Evolutionary conservation across 2,888 invertebrate species (phyloP).

Genomic region (Hypsopygia costalis): DNA sequence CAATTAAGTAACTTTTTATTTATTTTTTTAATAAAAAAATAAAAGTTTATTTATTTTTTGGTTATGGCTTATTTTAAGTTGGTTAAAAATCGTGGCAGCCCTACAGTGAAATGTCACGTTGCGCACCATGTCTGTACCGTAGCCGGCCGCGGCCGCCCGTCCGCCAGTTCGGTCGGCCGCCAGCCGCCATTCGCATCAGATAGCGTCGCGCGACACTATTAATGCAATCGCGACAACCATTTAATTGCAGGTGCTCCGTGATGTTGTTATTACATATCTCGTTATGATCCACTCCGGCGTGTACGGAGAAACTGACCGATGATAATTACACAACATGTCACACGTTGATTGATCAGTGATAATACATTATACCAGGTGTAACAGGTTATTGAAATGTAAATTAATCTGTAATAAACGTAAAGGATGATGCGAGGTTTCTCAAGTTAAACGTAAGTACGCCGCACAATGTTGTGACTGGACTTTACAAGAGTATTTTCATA

Average conservation of each 20-base stretch:
- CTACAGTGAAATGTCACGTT: neutral
- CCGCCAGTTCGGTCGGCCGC: conserved; percentile 13
- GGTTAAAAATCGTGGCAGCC: too few species aligned
- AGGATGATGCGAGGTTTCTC: conserved; percentile 27
- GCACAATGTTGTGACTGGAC: too few species aligned
- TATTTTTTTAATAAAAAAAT: too few species aligned
- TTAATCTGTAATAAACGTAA: conserved; percentile 41
- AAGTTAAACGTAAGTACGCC: too few species aligned
- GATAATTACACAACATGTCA: conserved; percentile 64
- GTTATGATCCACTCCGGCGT: conserved; percentile 16
- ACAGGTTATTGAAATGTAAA: conserved; percentile 47
- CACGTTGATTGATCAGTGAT: conserved; percentile 61
- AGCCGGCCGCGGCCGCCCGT: neutral
- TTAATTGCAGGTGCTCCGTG: conserved; percentile 55
- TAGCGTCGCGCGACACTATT: conserved; percentile 57
- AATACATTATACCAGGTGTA: conserved; percentile 41
- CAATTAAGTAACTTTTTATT: too few species aligned
- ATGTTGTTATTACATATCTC: conserved; percentile 52
- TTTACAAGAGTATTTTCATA: conserved; percentile 9
- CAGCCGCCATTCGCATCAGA: conserved; percentile 38
- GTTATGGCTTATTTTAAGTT: too few species aligned
- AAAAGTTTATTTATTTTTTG: too few species aligned
- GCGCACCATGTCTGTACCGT: neutral
- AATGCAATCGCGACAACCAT: conserved; percentile 56
- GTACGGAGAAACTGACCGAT: conserved; percentile 47